These are phyloP conservation scores for Taenaris catops DNA, from an alignment of 2,888 invertebrate genomes.

Conservation along the genomic window DNA sequence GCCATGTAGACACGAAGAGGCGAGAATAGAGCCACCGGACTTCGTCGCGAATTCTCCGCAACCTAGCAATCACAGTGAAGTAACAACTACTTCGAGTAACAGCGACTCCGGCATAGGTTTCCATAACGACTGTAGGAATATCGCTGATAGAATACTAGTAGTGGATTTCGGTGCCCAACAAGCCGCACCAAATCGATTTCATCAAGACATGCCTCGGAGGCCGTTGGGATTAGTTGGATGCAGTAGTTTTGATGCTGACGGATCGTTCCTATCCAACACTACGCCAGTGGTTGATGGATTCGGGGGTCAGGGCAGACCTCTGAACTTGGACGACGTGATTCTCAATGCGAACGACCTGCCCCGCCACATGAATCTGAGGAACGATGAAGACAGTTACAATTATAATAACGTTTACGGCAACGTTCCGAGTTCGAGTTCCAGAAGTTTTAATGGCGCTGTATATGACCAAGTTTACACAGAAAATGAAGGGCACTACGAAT, in stretches of 20 bases:
- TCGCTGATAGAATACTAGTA: conserved; percentile 88
- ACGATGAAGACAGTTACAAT: conserved; percentile 71
- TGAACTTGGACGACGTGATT: conserved; percentile 65
- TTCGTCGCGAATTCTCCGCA: conserved; percentile 89
- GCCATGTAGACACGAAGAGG: conserved; percentile 51
- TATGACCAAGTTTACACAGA: conserved; percentile 71
- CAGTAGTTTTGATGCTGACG: conserved; percentile 64
- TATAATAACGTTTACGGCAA: conserved; percentile 63
- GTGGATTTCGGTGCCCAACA: conserved; percentile 84
- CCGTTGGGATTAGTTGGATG: conserved; percentile 64
- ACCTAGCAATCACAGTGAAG: conserved; percentile 90
- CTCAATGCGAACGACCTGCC: conserved; percentile 57
- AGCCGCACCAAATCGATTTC: conserved; percentile 47
- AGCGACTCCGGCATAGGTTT: conserved; percentile 98
- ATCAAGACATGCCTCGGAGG: conserved; percentile 53
- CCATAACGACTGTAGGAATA: conserved; percentile 91
- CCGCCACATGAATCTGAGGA: conserved; percentile 46
- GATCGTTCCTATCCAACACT: conserved; percentile 68
- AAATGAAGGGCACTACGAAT: conserved; percentile 64
- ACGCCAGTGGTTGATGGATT: conserved; percentile 74
- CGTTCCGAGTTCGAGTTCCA: conserved; percentile 49
- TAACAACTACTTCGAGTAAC: conserved; percentile 92
- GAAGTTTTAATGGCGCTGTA: conserved; percentile 49
- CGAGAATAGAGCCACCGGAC: conserved; percentile 62
- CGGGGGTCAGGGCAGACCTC: conserved; percentile 65